phyloP scores from a whole-genome alignment of 1,140 invertebrate genomes.

The Zaprionus camerounensis region DNA sequence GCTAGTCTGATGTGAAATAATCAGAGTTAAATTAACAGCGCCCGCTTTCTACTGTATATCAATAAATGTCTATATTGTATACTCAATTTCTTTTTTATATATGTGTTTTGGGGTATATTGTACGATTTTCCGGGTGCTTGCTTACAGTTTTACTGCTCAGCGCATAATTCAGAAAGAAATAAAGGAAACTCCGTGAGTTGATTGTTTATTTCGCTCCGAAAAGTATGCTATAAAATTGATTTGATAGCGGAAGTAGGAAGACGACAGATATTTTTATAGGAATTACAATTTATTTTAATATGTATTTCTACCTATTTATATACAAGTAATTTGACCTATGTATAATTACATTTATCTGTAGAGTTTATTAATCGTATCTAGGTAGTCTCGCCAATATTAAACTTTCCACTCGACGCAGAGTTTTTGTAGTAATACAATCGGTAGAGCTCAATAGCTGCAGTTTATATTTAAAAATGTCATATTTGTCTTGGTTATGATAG shows the following conservation, averaged over 20 bases:
- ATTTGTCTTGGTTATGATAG: background rate
- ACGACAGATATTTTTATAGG: background rate
- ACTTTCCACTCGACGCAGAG: background rate
- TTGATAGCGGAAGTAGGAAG: background rate
- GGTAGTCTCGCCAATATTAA: background rate
- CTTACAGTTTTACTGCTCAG: background rate
- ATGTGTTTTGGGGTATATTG: background rate
- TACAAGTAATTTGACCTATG: background rate
- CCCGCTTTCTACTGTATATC: background rate
- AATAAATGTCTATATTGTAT: background rate
- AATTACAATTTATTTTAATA: background rate
- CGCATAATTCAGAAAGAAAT: slow-evolving; percentile 8
- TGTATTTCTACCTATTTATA: background rate
- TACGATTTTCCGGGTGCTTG: background rate
- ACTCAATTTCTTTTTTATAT: background rate
- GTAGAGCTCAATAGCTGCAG: background rate
- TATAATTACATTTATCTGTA: background rate
- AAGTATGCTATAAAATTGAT: slow-evolving; percentile 1
- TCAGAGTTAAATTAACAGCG: background rate
- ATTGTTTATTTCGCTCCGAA: background rate
- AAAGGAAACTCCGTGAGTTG: background rate
- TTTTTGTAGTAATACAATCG: background rate
- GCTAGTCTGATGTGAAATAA: no score
- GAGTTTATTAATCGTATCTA: background rate
- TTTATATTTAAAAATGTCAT: background rate